Conservation (phyloP, 2,888 invertebrate genomes). For the Sylvicola fuscatus region DNA sequence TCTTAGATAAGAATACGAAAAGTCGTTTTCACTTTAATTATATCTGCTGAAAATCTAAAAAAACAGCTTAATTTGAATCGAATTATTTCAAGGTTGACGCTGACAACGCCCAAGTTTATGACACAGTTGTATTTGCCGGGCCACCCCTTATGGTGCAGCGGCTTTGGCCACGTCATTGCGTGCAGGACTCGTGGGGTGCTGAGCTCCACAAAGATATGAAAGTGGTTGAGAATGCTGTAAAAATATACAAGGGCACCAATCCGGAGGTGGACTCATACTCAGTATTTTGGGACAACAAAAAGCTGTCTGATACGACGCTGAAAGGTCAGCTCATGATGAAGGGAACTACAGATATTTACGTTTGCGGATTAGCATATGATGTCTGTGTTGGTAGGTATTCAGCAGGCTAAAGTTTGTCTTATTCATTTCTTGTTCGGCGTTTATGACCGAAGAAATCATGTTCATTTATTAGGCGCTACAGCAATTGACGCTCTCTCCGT, state of each 20-base stretch:
- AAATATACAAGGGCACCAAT: slow-evolving; percentile 81
- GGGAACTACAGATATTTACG: slow-evolving; percentile 77
- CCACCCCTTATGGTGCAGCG: slow-evolving; percentile 71
- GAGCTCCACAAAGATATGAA: slow-evolving; percentile 79
- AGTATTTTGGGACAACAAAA: slow-evolving; percentile 96
- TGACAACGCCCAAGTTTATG: slow-evolving; percentile 63
- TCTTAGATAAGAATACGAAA: too few relatives aligned
- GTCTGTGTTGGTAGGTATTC: slow-evolving; percentile 62
- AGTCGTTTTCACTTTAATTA: too few relatives aligned
- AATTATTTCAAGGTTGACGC: slow-evolving; percentile 33
- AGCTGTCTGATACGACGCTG: slow-evolving; percentile 67
- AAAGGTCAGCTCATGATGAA: slow-evolving; percentile 58
- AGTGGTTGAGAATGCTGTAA: slow-evolving; percentile 51
- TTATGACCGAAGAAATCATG: slow-evolving; percentile 3
- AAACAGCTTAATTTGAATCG: too few relatives aligned
- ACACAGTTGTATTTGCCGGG: slow-evolving; percentile 83
- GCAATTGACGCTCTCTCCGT: slow-evolving; percentile 75
- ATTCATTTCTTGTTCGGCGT: slow-evolving; percentile 1
- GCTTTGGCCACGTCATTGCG: slow-evolving; percentile 91
- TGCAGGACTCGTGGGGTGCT: slow-evolving; percentile 89
- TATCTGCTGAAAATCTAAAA: too few relatives aligned
- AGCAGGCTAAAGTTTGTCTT: background rate
- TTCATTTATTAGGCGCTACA: slow-evolving; percentile 43
- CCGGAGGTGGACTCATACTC: slow-evolving; percentile 94
- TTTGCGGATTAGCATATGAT: slow-evolving; percentile 89